These are phyloP conservation scores for Odontophorus gujanensis DNA, from an alignment of 2,113 vertebrate genomes.

Conservation along the genomic window DNA sequence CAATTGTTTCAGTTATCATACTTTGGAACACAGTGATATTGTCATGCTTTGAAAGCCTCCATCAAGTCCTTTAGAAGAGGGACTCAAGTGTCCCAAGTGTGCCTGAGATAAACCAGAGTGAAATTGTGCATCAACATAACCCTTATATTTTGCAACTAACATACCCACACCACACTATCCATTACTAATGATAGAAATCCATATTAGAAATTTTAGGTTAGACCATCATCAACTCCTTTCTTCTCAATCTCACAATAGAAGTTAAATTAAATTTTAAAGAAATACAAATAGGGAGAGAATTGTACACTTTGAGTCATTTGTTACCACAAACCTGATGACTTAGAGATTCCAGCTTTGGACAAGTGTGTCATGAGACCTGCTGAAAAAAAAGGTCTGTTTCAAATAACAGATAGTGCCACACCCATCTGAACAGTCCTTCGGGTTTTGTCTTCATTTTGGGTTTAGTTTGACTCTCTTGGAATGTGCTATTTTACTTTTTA, in stretches of 20 bases:
- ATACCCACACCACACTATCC: neutral
- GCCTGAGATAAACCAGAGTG: neutral
- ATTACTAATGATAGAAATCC: neutral
- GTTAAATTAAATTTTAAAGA: neutral
- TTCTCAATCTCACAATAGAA: neutral
- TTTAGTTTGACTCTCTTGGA: constrained; percentile 71
- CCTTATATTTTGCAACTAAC: neutral
- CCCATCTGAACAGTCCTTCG: constrained; percentile 58
- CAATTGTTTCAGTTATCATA: neutral
- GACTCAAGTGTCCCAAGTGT: neutral
- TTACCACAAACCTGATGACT: constrained; percentile 61
- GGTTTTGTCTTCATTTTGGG: constrained; percentile 63
- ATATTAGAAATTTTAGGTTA: neutral
- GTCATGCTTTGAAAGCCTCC: neutral
- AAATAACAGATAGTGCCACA: constrained; percentile 49
- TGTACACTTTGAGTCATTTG: constrained; percentile 27
- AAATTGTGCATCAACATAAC: neutral
- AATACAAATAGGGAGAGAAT: neutral
- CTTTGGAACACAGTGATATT: neutral
- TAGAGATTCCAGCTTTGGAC: constrained; percentile 36
- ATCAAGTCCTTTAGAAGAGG: neutral
- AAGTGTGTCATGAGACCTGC: constrained; percentile 51
- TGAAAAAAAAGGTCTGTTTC: constrained; percentile 44
- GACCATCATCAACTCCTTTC: constrained; percentile 1
- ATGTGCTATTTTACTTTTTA: constrained; percentile 63